These are phyloP conservation scores for Ophiothrix spiculata DNA, from an alignment of 35 echinoderm and acorn worm species.

Conservation along the genomic window DNA sequence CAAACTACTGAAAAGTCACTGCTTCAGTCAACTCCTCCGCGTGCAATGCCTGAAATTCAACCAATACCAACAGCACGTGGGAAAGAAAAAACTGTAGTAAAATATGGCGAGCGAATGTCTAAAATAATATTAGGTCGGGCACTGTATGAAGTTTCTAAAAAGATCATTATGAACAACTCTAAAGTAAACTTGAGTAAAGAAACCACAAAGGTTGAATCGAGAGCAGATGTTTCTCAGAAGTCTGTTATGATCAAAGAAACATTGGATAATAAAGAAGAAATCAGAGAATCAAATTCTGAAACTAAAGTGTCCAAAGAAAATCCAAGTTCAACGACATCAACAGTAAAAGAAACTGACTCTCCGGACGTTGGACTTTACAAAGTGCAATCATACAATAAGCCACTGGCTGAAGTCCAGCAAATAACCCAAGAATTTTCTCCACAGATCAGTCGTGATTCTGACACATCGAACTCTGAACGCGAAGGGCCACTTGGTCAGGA, in stretches of 20 bases:
- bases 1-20: background rate
- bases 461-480: background rate
- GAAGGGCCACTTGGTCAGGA: background rate
- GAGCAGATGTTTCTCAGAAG: background rate
- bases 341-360: background rate
- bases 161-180: constrained; percentile 16
- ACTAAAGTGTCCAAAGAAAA: background rate
- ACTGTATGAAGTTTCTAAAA: constrained; percentile 76
- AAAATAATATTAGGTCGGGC: constrained; percentile 45
- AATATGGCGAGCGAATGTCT: constrained; percentile 63
- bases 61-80: constrained; percentile 11
- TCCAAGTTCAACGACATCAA: background rate
- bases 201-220: background rate
- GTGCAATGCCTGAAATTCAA: constrained; percentile 24
- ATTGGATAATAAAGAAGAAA: background rate
- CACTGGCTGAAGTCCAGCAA: background rate
- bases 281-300: background rate
- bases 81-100: background rate
- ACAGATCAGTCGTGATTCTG: constrained; percentile 20
- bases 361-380: too few relatives aligned
- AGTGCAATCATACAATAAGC: background rate
- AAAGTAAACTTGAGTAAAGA: background rate
- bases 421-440: constrained; percentile 27
- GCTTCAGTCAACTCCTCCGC: constrained; percentile 31
- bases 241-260: background rate